Evolutionary conservation across 2,888 invertebrate species (phyloP), one percentile per base, ranked within the genome.

Genomic region (Drosophila anomalata): DNA sequence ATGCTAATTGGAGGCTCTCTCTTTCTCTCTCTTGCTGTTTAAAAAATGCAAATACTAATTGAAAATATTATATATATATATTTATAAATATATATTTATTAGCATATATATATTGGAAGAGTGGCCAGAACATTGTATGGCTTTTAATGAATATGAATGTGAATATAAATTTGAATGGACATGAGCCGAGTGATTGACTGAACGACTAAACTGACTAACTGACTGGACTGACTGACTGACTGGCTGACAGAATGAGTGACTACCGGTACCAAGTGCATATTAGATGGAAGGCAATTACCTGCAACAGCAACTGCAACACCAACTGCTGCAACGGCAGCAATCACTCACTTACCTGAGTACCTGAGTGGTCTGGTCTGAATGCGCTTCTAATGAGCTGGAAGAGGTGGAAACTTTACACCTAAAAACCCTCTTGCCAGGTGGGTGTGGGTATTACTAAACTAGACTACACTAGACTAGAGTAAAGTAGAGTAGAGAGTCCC

Each of bases 341-440:
- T 68, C 65, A 54, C 42, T 48, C 65, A 47, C n/a, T 65, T 47
- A 17, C 20, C 61, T 22, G 46, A 62, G 61, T 61, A 17, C 20
- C 61, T 22, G 46, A 62, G 61, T 61, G 77, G 53, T 31, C 75
- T 63, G 60, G 53, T 31, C 75, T 63, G 60, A 70, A 54, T 74
- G 63, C 53, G 44, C 66, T 65, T 80, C 74, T 71, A 83, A 83
- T 78, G 63, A 61, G 66, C 33, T n/a, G 17, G 17, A 29, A 29
- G 26, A 42, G 62, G 17, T 11, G 22, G 39, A 42, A 48, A 56
- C 59, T 55, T 77, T 77, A 70, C 58, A 56, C 62, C 69, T 73
- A 20, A 42, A 42, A 17, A 14, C 41, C 36, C 57, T 50, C 67
- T 3, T 3, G 29, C 50, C 31, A 26, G 14, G 39, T 51, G 22